Evolutionary conservation across 2,113 vertebrate species (phyloP).

Genomic region (Colistium nudipinnis): DNA sequence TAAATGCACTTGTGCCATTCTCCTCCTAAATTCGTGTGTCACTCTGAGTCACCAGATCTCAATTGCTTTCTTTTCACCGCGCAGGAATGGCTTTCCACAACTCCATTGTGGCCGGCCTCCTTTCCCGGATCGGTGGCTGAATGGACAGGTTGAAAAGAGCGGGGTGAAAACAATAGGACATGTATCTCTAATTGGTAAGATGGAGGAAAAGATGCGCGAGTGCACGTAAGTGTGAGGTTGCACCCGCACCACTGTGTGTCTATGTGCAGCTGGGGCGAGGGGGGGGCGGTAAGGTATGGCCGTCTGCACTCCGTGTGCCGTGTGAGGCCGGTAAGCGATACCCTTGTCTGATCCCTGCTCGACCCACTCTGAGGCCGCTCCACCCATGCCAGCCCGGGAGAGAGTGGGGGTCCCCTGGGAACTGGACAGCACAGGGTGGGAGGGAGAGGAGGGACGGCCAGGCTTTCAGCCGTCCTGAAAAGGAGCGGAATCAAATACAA

Average conservation of each 20-base stretch:
- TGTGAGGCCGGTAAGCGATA: conserved; percentile 78
- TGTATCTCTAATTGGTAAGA: conserved; percentile 69
- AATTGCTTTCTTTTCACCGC: conserved; percentile 61
- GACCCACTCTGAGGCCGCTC: conserved; percentile 83
- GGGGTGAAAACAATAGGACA: conserved; percentile 68
- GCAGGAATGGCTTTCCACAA: conserved; percentile 72
- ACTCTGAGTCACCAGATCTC: conserved; percentile 57
- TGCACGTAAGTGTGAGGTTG: conserved; percentile 26
- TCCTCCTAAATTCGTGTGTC: conserved; percentile 49
- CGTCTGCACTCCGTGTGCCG: conserved; percentile 53
- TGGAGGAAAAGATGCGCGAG: conserved; percentile 46
- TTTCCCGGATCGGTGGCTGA: conserved; percentile 60
- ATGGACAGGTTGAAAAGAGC: conserved; percentile 48
- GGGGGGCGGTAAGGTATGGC: conserved; percentile 39
- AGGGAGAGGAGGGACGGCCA: conserved; percentile 63
- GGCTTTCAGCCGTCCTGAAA: conserved; percentile 85
- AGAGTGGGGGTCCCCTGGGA: conserved; percentile 87
- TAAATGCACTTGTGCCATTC: conserved; percentile 38
- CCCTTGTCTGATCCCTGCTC: conserved; percentile 85
- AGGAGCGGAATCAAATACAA: conserved; percentile 83
- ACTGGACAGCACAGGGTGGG: conserved; percentile 74
- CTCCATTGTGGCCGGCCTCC: conserved; percentile 65
- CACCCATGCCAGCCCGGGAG: conserved; percentile 82
- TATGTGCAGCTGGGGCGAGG: conserved; percentile 51
- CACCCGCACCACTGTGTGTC: conserved; percentile 36